Evolutionary conservation across 2,113 vertebrate genomes (phyloP), one percentile per base, ranked within the genome.

Genomic region (Elgaria multicarinata): DNA sequence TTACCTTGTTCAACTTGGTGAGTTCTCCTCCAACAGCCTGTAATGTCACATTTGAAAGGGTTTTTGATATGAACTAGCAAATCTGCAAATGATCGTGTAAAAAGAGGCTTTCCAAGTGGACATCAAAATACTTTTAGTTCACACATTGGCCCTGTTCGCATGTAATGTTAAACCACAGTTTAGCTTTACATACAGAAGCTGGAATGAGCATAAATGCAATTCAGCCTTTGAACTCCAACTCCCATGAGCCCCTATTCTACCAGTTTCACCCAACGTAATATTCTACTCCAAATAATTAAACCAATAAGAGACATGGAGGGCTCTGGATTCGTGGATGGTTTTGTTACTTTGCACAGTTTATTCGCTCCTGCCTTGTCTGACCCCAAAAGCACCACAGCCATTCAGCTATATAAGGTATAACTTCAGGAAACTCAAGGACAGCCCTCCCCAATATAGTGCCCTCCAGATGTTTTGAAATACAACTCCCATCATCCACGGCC

Each of bases 1-100:
- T 97, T 99, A 99, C 95, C 98, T 99, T 44, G 99, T 99, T 89
- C 99, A 99, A 90, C 97, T 99, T n/a, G 98, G 99, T 99, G 93
- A 97, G 98, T 67, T 90, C 75, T 55, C 83, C 6, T 7, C 0
- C 42, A 80, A 87, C 12, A 9, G 0, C 39, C 44, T 62, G 12
- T 62, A 20, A 79, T 16, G 16, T n/a, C 24, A 26, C 8, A 64
- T 58, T 31, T 78, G 44, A 87, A n/a, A 53, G 9, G 55, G 14
- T 22, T 44, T n/a, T 64, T 66, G 42, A 36, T 66, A 46, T 78
- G 64, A 81, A 0, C 28, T 4, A 78, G 58, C 86, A 1, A 72
- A 55, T 89, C 79, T 20, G 1, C 46, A 44, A 33, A 28, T 0
- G 2, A 0, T 0, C 67, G 62, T 69, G 42, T 20, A 62, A 83